Conservation (phyloP, 2,113 vertebrate species). For the Terrapene triunguis region DNA sequence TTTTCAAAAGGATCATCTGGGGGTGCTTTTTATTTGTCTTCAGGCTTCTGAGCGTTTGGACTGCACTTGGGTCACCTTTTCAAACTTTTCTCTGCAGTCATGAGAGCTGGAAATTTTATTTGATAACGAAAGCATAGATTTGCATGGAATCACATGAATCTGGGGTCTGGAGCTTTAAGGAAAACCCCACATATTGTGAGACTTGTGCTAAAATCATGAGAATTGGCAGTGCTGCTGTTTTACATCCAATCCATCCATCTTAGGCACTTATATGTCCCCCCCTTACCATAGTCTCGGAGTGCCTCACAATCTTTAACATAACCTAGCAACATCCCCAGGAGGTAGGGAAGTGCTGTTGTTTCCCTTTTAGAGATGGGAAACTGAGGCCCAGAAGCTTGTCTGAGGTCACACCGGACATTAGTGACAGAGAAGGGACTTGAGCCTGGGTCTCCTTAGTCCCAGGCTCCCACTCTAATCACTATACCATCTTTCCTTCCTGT, state of each 20-base stretch:
- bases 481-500: neutral
- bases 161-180: neutral
- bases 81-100: neutral
- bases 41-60: neutral
- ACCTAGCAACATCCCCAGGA: neutral
- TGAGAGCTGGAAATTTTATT: neutral
- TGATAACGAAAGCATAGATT: neutral
- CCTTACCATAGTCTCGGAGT: neutral
- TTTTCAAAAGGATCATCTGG: neutral
- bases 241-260: neutral
- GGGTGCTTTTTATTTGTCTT: neutral
- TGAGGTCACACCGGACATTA: neutral
- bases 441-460: neutral
- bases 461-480: neutral
- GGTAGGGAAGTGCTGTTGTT: neutral
- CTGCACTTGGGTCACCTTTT: neutral
- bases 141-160: neutral
- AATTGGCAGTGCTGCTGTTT: neutral
- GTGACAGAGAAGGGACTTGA: neutral
- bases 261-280: neutral
- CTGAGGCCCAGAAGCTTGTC: neutral
- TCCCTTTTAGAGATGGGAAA: neutral
- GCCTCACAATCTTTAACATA: neutral
- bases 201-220: neutral
- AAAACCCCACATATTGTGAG: neutral